These are phyloP conservation scores for Dione juno DNA, from an alignment of 2,888 invertebrate species.

Conservation along the genomic window DNA sequence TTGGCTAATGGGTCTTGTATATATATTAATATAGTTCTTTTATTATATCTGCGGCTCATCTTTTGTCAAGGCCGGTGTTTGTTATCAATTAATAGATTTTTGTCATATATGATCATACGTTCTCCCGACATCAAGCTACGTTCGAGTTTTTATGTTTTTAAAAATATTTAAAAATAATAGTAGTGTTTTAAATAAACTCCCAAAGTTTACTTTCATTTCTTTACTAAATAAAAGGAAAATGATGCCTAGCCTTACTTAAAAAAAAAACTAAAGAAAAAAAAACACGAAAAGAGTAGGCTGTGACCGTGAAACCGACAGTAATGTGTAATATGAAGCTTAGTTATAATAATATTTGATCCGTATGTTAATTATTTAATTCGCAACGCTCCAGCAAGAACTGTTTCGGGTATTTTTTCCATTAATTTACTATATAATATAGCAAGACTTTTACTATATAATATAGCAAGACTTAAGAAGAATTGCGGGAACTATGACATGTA, in stretches of 20 bases:
- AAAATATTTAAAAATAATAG: too few species aligned
- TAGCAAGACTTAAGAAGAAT: too few species aligned
- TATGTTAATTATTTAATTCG: slow-evolving; percentile 22
- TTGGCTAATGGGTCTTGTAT: not conserved
- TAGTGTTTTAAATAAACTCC: too few species aligned
- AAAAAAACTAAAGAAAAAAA: too few species aligned
- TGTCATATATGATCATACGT: too few species aligned
- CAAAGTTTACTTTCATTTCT: not conserved
- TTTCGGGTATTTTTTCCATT: slow-evolving; percentile 6
- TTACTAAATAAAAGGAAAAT: not conserved
- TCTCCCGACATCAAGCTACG: too few species aligned
- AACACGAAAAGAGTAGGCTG: not conserved
- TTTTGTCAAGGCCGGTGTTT: slow-evolving; percentile 3
- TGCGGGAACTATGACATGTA: too few species aligned
- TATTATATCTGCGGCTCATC: not conserved
- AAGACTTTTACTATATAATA: too few species aligned
- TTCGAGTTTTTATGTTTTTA: too few species aligned
- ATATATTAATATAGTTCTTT: not conserved
- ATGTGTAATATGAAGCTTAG: slow-evolving; percentile 8
- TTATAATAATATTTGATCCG: slow-evolving; percentile 7
- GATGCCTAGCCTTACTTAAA: too few species aligned
- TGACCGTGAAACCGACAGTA: not conserved
- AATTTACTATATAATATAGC: not conserved
- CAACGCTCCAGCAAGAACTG: slow-evolving; percentile 3
- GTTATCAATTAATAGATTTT: not conserved